Conservation (phyloP, 92 coral and sea anemone species). For the Parazoanthus atlanticus region DNA sequence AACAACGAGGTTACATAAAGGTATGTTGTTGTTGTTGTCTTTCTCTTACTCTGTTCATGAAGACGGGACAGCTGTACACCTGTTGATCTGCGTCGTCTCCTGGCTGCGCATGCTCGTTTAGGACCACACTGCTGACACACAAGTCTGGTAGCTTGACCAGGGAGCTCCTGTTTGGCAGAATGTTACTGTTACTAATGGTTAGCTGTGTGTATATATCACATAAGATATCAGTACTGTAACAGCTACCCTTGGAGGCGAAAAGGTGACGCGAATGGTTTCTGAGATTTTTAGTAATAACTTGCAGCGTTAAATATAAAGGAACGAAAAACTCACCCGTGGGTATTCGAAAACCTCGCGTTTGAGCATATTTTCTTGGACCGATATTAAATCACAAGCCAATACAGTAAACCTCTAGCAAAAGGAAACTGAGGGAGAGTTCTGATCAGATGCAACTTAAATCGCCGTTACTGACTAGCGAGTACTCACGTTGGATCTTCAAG, state of each 20-base stretch:
- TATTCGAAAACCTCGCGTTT: too few species aligned
- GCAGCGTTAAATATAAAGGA: neutral
- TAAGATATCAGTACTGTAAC: too few species aligned
- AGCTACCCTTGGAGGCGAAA: too few species aligned
- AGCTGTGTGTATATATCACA: too few species aligned
- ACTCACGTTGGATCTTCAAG: slow-evolving; percentile 76
- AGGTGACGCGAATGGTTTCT: too few species aligned
- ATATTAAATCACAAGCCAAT: too few species aligned
- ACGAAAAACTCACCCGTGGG: too few species aligned
- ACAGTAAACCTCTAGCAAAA: too few species aligned
- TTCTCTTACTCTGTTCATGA: slow-evolving; percentile 85
- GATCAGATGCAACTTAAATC: neutral
- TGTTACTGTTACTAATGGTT: neutral
- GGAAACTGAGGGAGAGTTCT: too few species aligned
- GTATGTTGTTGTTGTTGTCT: too few species aligned
- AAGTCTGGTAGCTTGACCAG: slow-evolving; percentile 78
- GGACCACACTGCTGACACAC: slow-evolving; percentile 66
- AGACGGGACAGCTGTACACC: slow-evolving; percentile 85
- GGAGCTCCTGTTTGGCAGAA: slow-evolving; percentile 56
- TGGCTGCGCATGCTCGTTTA: slow-evolving; percentile 42
- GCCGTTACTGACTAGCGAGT: neutral
- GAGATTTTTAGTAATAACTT: neutral
- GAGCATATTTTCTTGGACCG: too few species aligned
- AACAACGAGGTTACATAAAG: too few species aligned
- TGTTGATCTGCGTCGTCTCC: slow-evolving; percentile 43